Conservation (phyloP, 2,888 invertebrate species). For the Cantharis rustica region DNA sequence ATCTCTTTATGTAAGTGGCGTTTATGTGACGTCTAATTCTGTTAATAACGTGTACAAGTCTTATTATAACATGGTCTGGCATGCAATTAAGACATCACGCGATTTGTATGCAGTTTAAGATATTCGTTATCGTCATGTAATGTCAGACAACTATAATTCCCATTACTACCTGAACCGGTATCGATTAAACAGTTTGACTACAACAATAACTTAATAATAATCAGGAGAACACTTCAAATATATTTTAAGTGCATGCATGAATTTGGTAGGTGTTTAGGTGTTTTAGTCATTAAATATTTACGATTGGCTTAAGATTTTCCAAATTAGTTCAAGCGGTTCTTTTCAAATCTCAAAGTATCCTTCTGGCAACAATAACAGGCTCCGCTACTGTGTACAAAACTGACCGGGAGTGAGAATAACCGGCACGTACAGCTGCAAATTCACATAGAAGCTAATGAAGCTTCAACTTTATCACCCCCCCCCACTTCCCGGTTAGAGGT, state of each 20-base stretch:
- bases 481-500: no score
- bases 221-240: not conserved
- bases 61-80: conserved; percentile 34
- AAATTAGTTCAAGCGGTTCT: no score
- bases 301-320: no score
- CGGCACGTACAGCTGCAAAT: not conserved
- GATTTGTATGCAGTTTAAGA: conserved; percentile 31
- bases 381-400: not conserved
- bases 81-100: conserved; percentile 41
- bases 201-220: not conserved
- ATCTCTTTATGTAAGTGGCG: conserved; percentile 24
- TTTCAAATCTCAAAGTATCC: not conserved
- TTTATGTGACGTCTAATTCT: conserved; percentile 26
- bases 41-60: conserved; percentile 35
- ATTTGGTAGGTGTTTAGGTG: not conserved
- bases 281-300: no score
- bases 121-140: conserved; percentile 26
- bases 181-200: not conserved
- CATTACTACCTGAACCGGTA: not conserved
- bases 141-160: not conserved
- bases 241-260: not conserved
- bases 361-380: not conserved
- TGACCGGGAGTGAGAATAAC: not conserved
- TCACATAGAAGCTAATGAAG: no score
- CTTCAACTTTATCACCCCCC: no score